Percentiles rank a stretch among this genome's conserved stretches.
Conservation (phyloP, 2,113 vertebrate species). For the Vulpes ferrilata region DNA sequence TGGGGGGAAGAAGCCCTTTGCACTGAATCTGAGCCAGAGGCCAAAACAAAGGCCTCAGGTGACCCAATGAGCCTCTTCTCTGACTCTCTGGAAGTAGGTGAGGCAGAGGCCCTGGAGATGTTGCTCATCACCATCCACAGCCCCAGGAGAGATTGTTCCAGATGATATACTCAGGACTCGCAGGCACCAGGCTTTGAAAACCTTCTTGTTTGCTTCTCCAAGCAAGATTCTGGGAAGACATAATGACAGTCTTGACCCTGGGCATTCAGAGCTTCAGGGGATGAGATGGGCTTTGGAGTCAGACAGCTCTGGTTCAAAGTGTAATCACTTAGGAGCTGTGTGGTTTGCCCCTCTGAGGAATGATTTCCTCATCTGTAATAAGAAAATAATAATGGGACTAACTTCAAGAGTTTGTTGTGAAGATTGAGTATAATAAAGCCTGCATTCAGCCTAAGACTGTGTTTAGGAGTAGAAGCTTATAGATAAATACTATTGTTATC, state of each 20-base stretch:
- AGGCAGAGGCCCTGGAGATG: not conserved
- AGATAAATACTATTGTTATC: not conserved
- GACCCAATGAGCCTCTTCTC: not conserved
- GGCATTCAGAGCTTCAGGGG: not conserved
- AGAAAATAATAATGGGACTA: not conserved
- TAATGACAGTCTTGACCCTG: not conserved
- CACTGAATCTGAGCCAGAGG: not conserved
- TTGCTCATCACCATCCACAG: too few relatives aligned
- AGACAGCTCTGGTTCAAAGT: not conserved
- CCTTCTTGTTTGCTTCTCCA: not conserved
- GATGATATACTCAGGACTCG: not conserved
- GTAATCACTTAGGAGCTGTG: not conserved
- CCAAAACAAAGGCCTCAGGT: not conserved
- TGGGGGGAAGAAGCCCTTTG: not conserved
- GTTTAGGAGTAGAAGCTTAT: not conserved
- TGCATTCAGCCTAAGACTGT: not conserved
- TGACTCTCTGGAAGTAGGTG: not conserved
- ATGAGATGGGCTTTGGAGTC: not conserved
- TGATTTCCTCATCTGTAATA: not conserved
- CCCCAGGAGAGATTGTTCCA: not conserved
- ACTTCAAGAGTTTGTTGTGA: not conserved
- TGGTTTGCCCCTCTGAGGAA: not conserved
- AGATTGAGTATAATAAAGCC: not conserved
- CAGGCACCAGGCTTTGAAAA: not conserved
- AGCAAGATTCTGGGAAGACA: not conserved